phyloP scores from a whole-genome alignment of 1,140 invertebrate species.

The Tetramorium alpestre region DNA sequence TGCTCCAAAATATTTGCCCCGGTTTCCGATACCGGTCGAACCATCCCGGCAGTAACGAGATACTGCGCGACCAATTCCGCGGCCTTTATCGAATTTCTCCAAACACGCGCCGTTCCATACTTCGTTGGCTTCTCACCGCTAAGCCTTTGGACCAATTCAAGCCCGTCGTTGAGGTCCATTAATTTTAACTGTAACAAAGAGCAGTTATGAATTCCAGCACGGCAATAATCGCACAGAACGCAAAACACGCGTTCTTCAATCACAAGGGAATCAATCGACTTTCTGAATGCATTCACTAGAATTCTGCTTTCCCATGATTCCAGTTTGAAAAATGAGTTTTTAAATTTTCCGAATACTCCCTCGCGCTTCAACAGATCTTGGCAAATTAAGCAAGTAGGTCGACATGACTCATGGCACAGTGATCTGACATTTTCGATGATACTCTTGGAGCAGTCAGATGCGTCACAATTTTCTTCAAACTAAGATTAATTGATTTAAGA shows the following conservation, averaged over 20 bases:
- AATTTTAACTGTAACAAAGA: constrained; percentile 82
- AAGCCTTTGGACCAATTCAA: constrained; percentile 84
- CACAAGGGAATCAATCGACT: neutral
- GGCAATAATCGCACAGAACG: neutral
- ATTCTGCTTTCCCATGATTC: neutral
- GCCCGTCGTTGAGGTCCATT: constrained; percentile 84
- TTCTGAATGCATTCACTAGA: neutral
- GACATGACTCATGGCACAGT: neutral
- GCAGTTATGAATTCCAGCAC: constrained; percentile 11
- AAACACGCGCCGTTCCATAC: constrained; percentile 84
- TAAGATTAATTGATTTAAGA: neutral
- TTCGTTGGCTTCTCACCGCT: constrained; percentile 84
- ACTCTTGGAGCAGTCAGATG: neutral
- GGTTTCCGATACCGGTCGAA: constrained; percentile 84
- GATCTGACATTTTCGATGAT: constrained; percentile 4
- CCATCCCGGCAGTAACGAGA: constrained; percentile 86
- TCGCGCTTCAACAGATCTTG: neutral
- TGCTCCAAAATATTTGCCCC: constrained; percentile 86
- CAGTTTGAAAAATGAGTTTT: neutral
- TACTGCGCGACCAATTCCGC: constrained; percentile 85
- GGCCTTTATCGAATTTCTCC: constrained; percentile 85
- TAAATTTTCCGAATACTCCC: neutral
- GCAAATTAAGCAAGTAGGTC: constrained; percentile 28
- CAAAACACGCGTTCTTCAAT: neutral
- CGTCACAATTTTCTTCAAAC: neutral